Conservation (phyloP, 2,797 vertebrate species). For the Kryptolebias ocellatus region DNA sequence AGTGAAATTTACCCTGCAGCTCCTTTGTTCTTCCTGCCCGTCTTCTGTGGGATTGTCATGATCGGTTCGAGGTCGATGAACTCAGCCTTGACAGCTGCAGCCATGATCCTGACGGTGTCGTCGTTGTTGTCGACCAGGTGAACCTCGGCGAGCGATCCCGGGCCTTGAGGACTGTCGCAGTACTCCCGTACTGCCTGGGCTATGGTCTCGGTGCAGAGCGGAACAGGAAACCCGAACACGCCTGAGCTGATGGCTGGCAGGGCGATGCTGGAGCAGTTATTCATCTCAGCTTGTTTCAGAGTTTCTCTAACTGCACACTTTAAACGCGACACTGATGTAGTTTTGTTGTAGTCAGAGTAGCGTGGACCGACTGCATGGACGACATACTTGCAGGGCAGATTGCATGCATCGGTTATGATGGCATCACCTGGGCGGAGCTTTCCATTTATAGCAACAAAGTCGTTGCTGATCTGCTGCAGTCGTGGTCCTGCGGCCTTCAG, state of each 20-base stretch:
- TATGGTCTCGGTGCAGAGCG: slow-evolving; percentile 78
- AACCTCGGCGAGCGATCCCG: slow-evolving; percentile 74
- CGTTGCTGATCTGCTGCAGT: slow-evolving; percentile 79
- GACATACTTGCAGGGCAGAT: slow-evolving; percentile 83
- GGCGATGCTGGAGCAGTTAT: slow-evolving; percentile 77
- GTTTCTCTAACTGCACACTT: slow-evolving; percentile 70
- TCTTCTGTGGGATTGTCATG: slow-evolving; percentile 21
- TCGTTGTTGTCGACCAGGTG: slow-evolving; percentile 79
- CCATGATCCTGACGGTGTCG: slow-evolving; percentile 63
- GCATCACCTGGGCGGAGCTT: slow-evolving; percentile 64
- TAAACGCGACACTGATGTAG: slow-evolving; percentile 32
- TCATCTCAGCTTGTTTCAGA: slow-evolving; percentile 71
- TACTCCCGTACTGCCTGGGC: slow-evolving; percentile 77
- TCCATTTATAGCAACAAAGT: slow-evolving; percentile 53
- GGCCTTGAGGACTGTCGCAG: slow-evolving; percentile 47
- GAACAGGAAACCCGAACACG: slow-evolving; percentile 85
- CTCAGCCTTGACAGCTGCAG: slow-evolving; percentile 57
- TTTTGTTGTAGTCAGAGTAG: slow-evolving; percentile 52
- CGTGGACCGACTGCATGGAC: slow-evolving; percentile 89
- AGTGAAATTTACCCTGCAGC: slow-evolving; percentile 23
- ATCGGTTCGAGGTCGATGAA: slow-evolving; percentile 63
- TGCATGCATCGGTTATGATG: slow-evolving; percentile 66
- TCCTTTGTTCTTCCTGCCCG: accelerated
- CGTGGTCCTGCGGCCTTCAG: slow-evolving; percentile 80
- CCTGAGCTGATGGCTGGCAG: slow-evolving; percentile 88